Evolutionary conservation across 2,888 invertebrate species (phyloP).

Genomic region (Cylindroiulus punctatus): DNA sequence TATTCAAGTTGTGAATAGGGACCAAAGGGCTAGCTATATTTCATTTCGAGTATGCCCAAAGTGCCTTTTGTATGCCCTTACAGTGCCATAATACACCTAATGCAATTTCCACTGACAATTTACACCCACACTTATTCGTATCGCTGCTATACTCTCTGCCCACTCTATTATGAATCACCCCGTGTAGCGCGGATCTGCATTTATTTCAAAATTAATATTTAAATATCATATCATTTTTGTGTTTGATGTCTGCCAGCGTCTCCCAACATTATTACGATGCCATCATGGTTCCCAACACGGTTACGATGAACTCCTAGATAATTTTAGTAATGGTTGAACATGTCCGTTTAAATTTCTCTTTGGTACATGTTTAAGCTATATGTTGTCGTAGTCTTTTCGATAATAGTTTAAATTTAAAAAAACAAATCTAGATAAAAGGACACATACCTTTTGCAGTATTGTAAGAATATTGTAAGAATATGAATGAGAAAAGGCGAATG

Average conservation of each 20-base stretch:
- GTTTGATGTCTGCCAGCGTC: neutral
- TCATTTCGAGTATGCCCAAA: too few species aligned
- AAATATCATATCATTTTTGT: constrained; percentile 23
- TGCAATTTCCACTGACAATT: too few species aligned
- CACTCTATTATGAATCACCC: neutral
- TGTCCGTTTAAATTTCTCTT: neutral
- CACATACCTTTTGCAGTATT: neutral
- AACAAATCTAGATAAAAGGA: neutral
- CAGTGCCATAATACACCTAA: too few species aligned
- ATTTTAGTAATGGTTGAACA: neutral
- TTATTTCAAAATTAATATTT: neutral
- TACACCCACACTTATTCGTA: neutral
- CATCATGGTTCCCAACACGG: too few species aligned
- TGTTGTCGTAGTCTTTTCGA: constrained; percentile 15
- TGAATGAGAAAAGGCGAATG: neutral
- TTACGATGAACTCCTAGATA: neutral
- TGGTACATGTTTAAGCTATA: neutral
- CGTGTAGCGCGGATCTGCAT: neutral
- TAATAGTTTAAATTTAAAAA: neutral
- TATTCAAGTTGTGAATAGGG: too few species aligned
- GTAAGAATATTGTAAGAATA: neutral
- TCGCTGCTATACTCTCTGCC: neutral
- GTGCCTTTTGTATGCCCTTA: too few species aligned
- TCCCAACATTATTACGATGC: neutral
- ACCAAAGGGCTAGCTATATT: too few species aligned